phyloP scores from a whole-genome alignment of 2,888 invertebrate species.

The Chouioia cunea region DNA sequence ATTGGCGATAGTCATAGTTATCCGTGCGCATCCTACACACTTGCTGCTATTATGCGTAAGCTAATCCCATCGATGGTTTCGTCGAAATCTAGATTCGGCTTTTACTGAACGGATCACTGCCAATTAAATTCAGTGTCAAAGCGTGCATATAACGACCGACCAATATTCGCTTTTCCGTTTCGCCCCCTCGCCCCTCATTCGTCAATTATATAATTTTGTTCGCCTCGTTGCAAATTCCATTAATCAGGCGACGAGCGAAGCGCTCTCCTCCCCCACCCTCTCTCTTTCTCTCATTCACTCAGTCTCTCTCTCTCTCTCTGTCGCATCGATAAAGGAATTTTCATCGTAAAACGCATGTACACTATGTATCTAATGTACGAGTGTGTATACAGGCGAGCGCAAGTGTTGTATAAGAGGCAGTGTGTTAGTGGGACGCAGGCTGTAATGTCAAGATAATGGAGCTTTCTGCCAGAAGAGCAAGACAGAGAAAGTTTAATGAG shows the following conservation, averaged over 20 bases:
- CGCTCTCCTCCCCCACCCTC: too few species aligned
- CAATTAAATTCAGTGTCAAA: too few species aligned
- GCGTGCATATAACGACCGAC: too few species aligned
- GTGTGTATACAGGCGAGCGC: background rate
- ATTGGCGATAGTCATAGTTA: too few species aligned
- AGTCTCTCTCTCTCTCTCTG: too few species aligned
- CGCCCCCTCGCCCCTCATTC: too few species aligned
- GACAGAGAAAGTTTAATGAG: conserved; percentile 30
- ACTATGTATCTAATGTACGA: conserved; percentile 18
- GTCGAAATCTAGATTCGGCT: background rate
- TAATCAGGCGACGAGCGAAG: background rate
- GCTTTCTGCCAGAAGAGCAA: conserved; percentile 11
- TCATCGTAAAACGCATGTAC: conserved; percentile 32
- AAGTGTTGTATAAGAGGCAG: conserved; percentile 9
- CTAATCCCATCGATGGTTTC: too few species aligned
- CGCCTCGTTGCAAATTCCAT: conserved; percentile 5
- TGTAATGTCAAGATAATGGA: conserved; percentile 43
- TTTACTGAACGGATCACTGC: background rate
- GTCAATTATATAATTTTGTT: conserved; percentile 20
- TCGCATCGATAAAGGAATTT: conserved; percentile 19
- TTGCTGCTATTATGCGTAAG: too few species aligned
- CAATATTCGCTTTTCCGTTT: too few species aligned
- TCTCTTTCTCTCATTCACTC: too few species aligned
- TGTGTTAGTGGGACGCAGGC: conserved; percentile 44
- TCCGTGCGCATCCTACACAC: background rate